Conservation (phyloP, 2,888 invertebrate genomes). For the Brenthis daphne region DNA sequence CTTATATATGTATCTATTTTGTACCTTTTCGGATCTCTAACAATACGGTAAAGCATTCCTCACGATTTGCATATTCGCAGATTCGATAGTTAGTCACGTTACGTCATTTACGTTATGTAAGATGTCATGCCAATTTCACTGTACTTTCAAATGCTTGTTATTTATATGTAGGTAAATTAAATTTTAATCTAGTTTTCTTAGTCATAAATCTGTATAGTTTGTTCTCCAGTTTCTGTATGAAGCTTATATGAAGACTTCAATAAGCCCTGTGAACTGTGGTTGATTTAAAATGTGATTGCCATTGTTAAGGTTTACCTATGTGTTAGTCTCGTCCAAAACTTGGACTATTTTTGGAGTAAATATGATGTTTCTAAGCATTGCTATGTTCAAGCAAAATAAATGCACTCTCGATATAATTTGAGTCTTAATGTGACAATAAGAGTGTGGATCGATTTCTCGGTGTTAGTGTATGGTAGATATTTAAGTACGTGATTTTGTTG, state of each 20-base stretch:
- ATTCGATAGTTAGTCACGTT: not conserved
- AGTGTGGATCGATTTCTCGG: slow-evolving; percentile 9
- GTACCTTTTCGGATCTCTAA: slow-evolving; percentile 8
- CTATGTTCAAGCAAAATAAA: not conserved
- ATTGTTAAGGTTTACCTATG: slow-evolving; percentile 5
- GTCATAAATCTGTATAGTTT: slow-evolving; percentile 9
- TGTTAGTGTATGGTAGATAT: slow-evolving; percentile 17
- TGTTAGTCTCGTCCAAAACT: not conserved
- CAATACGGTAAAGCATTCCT: slow-evolving; percentile 12
- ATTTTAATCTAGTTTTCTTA: slow-evolving; percentile 10
- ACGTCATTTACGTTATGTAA: slow-evolving; percentile 2
- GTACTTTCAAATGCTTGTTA: slow-evolving; percentile 5
- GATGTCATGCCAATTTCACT: slow-evolving; percentile 2
- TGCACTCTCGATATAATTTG: not conserved
- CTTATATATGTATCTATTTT: slow-evolving; percentile 4
- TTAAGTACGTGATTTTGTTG: slow-evolving; percentile 36
- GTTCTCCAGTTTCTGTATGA: not conserved
- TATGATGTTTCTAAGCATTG: not conserved
- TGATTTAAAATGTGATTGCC: slow-evolving; percentile 5
- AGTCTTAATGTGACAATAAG: slow-evolving; percentile 43
- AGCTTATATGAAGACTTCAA: not conserved
- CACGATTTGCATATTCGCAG: slow-evolving; percentile 7
- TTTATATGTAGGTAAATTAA: slow-evolving; percentile 26
- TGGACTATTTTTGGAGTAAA: slow-evolving; percentile 10
- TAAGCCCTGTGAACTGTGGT: slow-evolving; percentile 7